Evolutionary conservation across 2,888 invertebrate genomes (phyloP).

Genomic region (Hydraecia micacea): DNA sequence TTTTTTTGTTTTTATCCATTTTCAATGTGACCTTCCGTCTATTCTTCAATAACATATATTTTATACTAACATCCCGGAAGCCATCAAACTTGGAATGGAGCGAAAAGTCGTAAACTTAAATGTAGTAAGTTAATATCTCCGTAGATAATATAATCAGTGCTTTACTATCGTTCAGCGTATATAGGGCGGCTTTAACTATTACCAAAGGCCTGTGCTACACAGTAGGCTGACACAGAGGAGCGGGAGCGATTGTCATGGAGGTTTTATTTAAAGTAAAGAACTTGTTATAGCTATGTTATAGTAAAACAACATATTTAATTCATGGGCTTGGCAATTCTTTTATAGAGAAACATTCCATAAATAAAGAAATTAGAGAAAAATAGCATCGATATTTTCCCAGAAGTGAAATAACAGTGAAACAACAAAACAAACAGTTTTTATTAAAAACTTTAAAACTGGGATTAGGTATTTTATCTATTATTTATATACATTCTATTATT

Average conservation of each 20-base stretch:
- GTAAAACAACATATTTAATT: not conserved
- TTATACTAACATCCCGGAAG: slow-evolving; percentile 21
- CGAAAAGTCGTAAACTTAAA: slow-evolving; percentile 36
- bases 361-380: not conserved
- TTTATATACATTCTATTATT: not conserved
- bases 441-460: not conserved
- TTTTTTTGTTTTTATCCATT: not conserved
- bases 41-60: slow-evolving; percentile 26
- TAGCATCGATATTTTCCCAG: not conserved
- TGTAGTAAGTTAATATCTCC: slow-evolving; percentile 55
- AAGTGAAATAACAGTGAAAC: not conserved
- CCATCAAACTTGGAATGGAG: slow-evolving; percentile 26
- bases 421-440: not conserved
- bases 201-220: not conserved
- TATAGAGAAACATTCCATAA: not conserved
- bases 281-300: not conserved
- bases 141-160: slow-evolving; percentile 41
- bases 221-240: not conserved
- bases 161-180: slow-evolving; percentile 15
- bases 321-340: not conserved
- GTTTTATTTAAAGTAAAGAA: not conserved
- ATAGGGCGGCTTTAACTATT: not conserved
- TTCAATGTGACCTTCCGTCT: not conserved
- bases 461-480: not conserved
- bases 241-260: not conserved